Percentiles rank a stretch among this genome's conserved stretches.
Evolutionary conservation across 2,797 vertebrate genomes (phyloP).

Genomic region (Mionectes olivaceus): DNA sequence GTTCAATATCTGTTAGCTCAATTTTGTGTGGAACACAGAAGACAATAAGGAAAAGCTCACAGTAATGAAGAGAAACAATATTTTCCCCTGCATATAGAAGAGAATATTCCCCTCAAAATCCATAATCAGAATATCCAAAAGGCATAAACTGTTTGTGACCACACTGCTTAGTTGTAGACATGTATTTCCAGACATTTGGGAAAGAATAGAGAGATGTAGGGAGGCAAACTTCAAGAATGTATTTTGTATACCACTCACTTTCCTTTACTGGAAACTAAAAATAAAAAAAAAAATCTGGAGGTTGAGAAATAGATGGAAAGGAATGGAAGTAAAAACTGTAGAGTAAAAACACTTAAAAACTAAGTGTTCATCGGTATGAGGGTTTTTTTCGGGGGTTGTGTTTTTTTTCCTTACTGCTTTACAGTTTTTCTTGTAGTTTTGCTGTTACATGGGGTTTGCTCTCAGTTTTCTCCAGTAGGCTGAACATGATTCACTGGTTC

Average conservation of each 20-base stretch:
- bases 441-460: background rate
- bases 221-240: background rate
- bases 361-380: background rate
- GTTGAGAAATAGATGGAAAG: background rate
- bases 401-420: background rate
- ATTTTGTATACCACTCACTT: background rate
- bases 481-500: background rate
- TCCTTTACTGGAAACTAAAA: background rate
- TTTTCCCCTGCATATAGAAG: background rate
- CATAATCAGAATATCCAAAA: background rate
- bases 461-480: background rate
- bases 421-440: background rate
- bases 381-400: background rate
- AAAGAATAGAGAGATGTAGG: background rate
- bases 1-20: background rate
- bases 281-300: background rate
- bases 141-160: background rate
- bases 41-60: background rate
- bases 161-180: background rate
- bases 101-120: background rate
- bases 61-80: background rate
- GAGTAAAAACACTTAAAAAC: too few species aligned
- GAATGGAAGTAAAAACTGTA: background rate
- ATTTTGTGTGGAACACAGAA: background rate
- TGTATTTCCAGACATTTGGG: background rate